Conservation (phyloP, 2,888 invertebrate genomes). For the Hoplodrina blanda region DNA sequence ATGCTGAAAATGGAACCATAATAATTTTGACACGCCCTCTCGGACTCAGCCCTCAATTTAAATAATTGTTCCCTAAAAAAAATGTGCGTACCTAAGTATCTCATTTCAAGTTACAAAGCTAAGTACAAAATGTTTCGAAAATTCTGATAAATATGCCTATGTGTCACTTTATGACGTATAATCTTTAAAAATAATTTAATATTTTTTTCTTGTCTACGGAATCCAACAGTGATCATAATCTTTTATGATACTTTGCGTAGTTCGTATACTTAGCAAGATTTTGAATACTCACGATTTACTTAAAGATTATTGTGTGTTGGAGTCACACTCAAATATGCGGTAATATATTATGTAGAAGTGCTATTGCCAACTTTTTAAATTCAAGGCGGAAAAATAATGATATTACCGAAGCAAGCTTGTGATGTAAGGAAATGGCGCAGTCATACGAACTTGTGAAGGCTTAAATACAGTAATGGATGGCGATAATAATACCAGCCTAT, state of each 20-base stretch:
- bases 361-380: constrained; percentile 37
- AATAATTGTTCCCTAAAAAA: background rate
- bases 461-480: constrained; percentile 11
- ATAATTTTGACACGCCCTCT: background rate
- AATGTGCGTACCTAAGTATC: background rate
- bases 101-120: too few species aligned
- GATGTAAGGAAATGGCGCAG: constrained; percentile 25
- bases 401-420: constrained; percentile 23
- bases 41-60: background rate
- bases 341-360: constrained; percentile 31
- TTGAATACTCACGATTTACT: constrained; percentile 66
- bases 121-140: too few species aligned
- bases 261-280: constrained; percentile 69
- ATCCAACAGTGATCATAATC: constrained; percentile 4
- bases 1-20: background rate
- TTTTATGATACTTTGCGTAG: constrained; percentile 56
- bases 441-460: constrained; percentile 1
- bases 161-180: background rate
- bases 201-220: constrained; percentile 14
- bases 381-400: constrained; percentile 26
- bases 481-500: too few species aligned
- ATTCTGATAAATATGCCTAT: too few species aligned
- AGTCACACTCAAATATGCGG: constrained; percentile 25
- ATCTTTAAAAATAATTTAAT: too few species aligned
- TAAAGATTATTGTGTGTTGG: constrained; percentile 46